Base-by-base conservation (phyloP, 2,797 vertebrate genomes). In the Cetoscarus ocellatus region DNA sequence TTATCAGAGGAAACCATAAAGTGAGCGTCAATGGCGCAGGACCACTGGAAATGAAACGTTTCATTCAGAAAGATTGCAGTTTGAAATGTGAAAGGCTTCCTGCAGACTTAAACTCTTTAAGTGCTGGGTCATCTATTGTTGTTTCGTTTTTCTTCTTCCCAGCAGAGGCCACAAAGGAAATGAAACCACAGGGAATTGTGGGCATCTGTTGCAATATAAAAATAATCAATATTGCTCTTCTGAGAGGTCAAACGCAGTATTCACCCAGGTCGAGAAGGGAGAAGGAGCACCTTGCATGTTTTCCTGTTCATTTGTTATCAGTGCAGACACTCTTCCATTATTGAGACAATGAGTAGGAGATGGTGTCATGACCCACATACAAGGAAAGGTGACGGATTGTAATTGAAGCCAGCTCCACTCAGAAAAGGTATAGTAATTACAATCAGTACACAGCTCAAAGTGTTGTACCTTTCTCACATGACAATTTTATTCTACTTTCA, bases 341-440 rank as follows among this genome's bases (percentile, higher is more conserved):
- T 60, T 68, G 82, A 90, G 78, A 87, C 84, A 82, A 83, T 82
- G 54, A 48, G 35, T 72, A 44, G 60, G 73, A 85, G 73, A 91
- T 58, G 66, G 71, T 77, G 83, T 74, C 84, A 53, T 27, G 81
- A 78, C 81, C 88, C 78, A 34, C 35, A 42, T 42, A 64, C 60
- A 60, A 55, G 70, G 61, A 61, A 57, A 85, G 86, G 73, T 77
- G 78, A 80, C 1, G 42, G 19, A 65, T 79, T 79, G 75, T 87
- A 89, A 90, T 79, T 85, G 87, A 89, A 86, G 70, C 57, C 68
- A 59, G 52, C 55, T 53, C 67, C 65, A 69, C 67, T 79, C 66
- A 74, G 65, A 78, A 83, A 79, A 81, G 73, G 62, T 75, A 74
- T 77, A 74, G 78, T 90, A 80, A 91, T 93, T 91, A 86, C 81